Percentiles rank a stretch among this genome's conserved stretches.
phyloP scores from a whole-genome alignment of 2,797 vertebrate genomes.

The Parotocinclus haroldoi region DNA sequence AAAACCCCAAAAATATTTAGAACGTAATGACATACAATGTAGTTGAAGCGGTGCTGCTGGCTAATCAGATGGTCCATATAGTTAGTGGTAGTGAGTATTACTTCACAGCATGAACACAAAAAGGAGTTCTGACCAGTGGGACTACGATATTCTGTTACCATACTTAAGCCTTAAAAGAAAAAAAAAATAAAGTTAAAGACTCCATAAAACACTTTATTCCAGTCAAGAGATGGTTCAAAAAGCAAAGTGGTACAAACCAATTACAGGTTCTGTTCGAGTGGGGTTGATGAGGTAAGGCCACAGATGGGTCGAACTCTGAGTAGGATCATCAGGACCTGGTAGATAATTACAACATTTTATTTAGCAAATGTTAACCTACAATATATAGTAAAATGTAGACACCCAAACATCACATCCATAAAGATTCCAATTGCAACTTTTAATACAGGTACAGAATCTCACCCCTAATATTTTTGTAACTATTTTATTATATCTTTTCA shows the following conservation, averaged over 20 bases:
- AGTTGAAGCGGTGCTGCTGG: constrained; percentile 22
- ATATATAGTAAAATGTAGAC: no score
- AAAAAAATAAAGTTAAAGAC: neutral
- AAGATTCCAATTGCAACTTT: no score
- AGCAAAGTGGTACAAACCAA: constrained; percentile 13
- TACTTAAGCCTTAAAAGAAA: constrained; percentile 23
- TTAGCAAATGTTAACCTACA: neutral
- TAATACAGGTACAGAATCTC: no score
- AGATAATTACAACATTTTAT: neutral
- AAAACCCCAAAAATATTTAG: neutral
- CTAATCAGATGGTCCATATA: constrained; percentile 27
- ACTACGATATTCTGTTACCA: constrained; percentile 32
- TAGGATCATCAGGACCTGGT: constrained; percentile 16
- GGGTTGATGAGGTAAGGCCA: constrained; percentile 31
- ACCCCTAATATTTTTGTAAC: no score
- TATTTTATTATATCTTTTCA: no score
- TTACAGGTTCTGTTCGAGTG: constrained; percentile 25
- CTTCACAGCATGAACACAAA: constrained; percentile 29
- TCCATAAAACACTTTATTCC: neutral
- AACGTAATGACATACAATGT: constrained; percentile 19
- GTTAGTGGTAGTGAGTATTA: neutral
- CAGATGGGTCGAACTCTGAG: constrained; percentile 23
- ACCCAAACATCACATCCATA: no score
- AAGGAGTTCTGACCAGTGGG: constrained; percentile 21
- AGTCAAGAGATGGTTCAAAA: neutral